Evolutionary conservation across 2,888 invertebrate genomes (phyloP).

Genomic region (Cancer borealis): DNA sequence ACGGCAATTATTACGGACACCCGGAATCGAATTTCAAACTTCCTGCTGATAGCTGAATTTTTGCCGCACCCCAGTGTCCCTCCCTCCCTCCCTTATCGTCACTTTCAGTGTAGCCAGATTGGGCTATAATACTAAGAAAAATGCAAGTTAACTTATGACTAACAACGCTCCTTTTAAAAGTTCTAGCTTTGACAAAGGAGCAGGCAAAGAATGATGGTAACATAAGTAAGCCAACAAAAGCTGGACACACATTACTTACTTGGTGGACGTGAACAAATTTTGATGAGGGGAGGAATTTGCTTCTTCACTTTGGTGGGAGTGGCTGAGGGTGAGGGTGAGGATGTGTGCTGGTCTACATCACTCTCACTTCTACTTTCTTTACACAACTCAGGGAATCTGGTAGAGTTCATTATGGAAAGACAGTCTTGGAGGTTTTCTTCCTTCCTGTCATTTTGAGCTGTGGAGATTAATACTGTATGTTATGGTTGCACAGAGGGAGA

Average conservation of each 20-base stretch:
- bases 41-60: too few species aligned
- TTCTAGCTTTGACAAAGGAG: neutral
- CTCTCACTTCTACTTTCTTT: neutral
- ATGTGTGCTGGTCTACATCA: slow-evolving; percentile 1
- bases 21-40: too few species aligned
- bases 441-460: slow-evolving; percentile 16
- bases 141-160: too few species aligned
- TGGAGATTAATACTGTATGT: neutral
- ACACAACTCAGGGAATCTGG: slow-evolving; percentile 46
- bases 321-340: slow-evolving; percentile 3
- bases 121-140: too few species aligned
- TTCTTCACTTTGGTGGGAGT: slow-evolving; percentile 62
- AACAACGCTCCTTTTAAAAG: neutral
- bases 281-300: slow-evolving; percentile 73
- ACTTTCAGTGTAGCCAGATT: too few species aligned
- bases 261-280: slow-evolving; percentile 70
- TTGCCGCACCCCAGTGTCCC: too few species aligned
- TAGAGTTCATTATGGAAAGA: neutral
- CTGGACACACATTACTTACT: slow-evolving; percentile 50
- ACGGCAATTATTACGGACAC: too few species aligned
- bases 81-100: too few species aligned
- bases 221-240: neutral
- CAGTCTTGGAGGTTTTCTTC: neutral
- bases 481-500: neutral
- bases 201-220: neutral